Base-by-base conservation (phyloP, 2,888 invertebrate genomes). In the Orthosia cruda region DNA sequence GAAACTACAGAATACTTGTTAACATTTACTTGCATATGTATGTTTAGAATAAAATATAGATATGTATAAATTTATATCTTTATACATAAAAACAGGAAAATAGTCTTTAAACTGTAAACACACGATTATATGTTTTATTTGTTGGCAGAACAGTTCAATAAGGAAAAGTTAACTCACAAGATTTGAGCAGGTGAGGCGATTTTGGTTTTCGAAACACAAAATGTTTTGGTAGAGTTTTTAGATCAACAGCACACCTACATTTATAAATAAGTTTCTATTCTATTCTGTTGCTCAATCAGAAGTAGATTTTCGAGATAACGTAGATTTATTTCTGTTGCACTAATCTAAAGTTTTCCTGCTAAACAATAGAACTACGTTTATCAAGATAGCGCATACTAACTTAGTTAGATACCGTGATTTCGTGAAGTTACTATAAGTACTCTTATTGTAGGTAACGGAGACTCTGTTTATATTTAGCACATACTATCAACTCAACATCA, bases 1-100 rank as follows among this genome's bases (percentile, higher is more conserved):
- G 32, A 32, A 32, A 32, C 32, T 32, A 7, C 32, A 32, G 32
- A 32, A 32, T 32, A 32, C 26, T 32, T 32, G 26, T 32, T 32
- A 32, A 20, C 26, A 20, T 9, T 2, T 45, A 16, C 2, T 32
- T 32, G 32, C 32, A 32, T 32, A 32, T 32, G 32, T 7, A 32
- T 32, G 32, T 32, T 7, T 32, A 32, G 32, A 32, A 32, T 32
- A 32, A 32, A 32, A 32, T 32, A 32, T 32, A 7, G 32, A 32
- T 32, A 7, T 32, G 32, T 32, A 32, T 32, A 7, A 32, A 32
- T 32, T 40, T 1, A 62, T 32, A 32, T 62, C 18, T 13, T 54
- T 71, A 23, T n/a, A 45, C 32, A 32, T 32, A 5, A n/a, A 50
- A 58, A 71, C 58, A 45, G 58, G 50, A n/a, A 52, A 47, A 2